Percentiles rank a stretch among this genome's conserved stretches.
phyloP scores from a whole-genome alignment of 1,140 invertebrate species.

The Calycopis cecrops region DNA sequence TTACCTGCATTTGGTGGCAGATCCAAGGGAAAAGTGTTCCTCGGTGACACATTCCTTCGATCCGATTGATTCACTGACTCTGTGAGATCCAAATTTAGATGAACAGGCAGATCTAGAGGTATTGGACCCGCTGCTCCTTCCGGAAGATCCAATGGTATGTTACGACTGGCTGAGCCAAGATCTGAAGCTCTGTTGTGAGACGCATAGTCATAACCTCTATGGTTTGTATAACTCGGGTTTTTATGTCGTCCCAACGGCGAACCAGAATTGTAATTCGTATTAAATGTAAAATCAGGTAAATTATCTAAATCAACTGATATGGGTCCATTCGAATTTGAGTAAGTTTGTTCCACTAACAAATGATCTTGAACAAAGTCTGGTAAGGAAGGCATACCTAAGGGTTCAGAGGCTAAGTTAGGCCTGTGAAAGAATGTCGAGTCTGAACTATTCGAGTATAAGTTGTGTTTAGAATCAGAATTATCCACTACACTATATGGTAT shows the following conservation, averaged over 20 bases:
- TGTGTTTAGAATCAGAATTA: constrained; percentile 63
- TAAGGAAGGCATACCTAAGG: constrained; percentile 72
- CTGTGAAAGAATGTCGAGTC: constrained; percentile 57
- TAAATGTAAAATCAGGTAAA: constrained; percentile 78
- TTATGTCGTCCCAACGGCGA: constrained; percentile 50
- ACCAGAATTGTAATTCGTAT: constrained; percentile 60
- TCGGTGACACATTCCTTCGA: constrained; percentile 55
- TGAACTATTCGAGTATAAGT: constrained; percentile 54
- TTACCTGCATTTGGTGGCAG: constrained; percentile 64
- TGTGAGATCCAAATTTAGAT: constrained; percentile 63
- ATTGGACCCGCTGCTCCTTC: constrained; percentile 44
- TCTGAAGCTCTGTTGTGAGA: constrained; percentile 42
- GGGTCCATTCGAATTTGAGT: constrained; percentile 69
- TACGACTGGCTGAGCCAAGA: constrained; percentile 43
- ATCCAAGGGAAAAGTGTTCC: constrained; percentile 63
- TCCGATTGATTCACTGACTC: constrained; percentile 66
- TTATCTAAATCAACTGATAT: constrained; percentile 74
- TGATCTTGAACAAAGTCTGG: constrained; percentile 83
- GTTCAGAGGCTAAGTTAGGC: constrained; percentile 60
- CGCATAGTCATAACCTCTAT: constrained; percentile 58
- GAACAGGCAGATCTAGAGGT: constrained; percentile 52
- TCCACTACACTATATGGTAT: constrained; percentile 65
- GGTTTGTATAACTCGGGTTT: constrained; percentile 43
- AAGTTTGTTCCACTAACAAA: constrained; percentile 77
- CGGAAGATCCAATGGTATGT: constrained; percentile 67